Percentiles rank a stretch among this genome's conserved stretches.
Evolutionary conservation across 2,888 invertebrate species (phyloP).

Genomic region (Ryuthela nishihirai): DNA sequence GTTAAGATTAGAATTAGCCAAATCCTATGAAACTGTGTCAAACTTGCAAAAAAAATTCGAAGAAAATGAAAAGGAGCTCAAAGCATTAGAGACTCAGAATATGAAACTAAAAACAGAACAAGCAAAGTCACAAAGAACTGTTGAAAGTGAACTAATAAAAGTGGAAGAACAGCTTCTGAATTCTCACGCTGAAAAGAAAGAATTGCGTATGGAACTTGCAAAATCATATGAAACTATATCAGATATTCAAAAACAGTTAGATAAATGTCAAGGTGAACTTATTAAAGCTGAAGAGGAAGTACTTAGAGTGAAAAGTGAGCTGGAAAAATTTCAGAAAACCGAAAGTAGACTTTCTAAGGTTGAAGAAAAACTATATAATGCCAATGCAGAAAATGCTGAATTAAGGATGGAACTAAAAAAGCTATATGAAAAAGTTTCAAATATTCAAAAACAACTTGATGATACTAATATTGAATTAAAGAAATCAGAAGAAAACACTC

Average conservation of each 20-base stretch:
- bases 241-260: conserved; percentile 27
- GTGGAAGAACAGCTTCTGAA: conserved; percentile 32
- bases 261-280: conserved; percentile 25
- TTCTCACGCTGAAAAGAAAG: conserved; percentile 34
- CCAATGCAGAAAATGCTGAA: conserved; percentile 25
- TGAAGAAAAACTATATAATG: conserved; percentile 31
- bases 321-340: conserved; percentile 26
- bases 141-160: conserved; percentile 34
- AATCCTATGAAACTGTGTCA: conserved; percentile 35
- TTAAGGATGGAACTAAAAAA: conserved; percentile 29
- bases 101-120: conserved; percentile 28
- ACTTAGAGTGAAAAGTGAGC: conserved; percentile 20
- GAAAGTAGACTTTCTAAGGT: conserved; percentile 14
- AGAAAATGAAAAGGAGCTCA: conserved; percentile 30
- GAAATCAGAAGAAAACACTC: conserved; percentile 29
- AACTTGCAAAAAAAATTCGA: conserved; percentile 32
- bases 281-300: conserved; percentile 31
- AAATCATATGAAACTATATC: conserved; percentile 33
- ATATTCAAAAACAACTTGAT: conserved; percentile 26
- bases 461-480: conserved; percentile 25
- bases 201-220: conserved; percentile 27
- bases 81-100: conserved; percentile 27
- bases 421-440: conserved; percentile 24
- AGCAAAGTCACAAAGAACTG: conserved; percentile 33
- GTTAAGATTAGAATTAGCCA: conserved; percentile 27